These are phyloP conservation scores for Atta texana DNA, from an alignment of 1,140 invertebrate species.

Conservation along the genomic window DNA sequence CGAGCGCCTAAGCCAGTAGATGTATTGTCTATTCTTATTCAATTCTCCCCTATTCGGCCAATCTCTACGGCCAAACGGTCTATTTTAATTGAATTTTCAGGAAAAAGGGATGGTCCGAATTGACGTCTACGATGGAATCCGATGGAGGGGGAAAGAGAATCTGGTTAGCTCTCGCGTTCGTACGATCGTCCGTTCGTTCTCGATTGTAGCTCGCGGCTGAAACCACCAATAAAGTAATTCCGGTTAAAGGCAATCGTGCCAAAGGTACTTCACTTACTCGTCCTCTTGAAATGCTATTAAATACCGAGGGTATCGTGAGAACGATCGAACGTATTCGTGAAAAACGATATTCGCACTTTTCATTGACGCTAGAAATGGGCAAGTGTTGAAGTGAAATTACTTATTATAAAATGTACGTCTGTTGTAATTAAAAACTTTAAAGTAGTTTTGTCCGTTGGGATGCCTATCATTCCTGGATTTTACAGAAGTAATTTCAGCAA, in stretches of 20 bases:
- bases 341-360: slow-evolving; percentile 51
- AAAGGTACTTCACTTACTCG: slow-evolving; percentile 56
- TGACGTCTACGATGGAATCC: slow-evolving; percentile 65
- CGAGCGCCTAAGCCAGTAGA: background rate
- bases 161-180: slow-evolving; percentile 59
- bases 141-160: background rate
- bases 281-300: slow-evolving; percentile 53
- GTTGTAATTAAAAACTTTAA: slow-evolving; percentile 32
- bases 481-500: background rate
- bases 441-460: background rate
- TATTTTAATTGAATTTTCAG: slow-evolving; percentile 80
- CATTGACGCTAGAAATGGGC: background rate
- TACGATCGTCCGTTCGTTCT: slow-evolving; percentile 58
- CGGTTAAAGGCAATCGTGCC: slow-evolving; percentile 67
- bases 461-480: background rate
- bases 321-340: slow-evolving; percentile 16
- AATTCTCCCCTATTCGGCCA: slow-evolving; percentile 52
- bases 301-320: slow-evolving; percentile 13
- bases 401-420: background rate
- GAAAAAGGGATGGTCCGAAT: slow-evolving; percentile 74
- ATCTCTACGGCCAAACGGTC: slow-evolving; percentile 73
- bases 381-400: background rate
- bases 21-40: slow-evolving; percentile 51
- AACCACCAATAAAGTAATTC: slow-evolving; percentile 74
- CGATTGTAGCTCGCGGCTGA: slow-evolving; percentile 67